These are phyloP conservation scores for Lepidocolaptes lacrymiger DNA, from an alignment of 2,797 vertebrate species.

Conservation along the genomic window DNA sequence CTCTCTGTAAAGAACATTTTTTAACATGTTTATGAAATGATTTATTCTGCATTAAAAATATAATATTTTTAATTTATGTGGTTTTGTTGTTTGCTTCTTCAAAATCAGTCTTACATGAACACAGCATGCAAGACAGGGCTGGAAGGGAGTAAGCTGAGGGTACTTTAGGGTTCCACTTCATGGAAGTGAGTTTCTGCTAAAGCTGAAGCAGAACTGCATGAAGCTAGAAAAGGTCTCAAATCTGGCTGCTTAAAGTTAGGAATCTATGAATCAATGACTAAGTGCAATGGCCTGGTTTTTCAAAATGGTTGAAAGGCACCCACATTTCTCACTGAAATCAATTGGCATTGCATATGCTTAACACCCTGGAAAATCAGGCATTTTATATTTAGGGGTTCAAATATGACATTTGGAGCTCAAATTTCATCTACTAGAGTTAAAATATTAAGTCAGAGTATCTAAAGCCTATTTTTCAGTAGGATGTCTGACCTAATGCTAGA, in stretches of 20 bases:
- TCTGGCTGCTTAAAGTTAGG: not conserved
- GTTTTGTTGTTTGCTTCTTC: not conserved
- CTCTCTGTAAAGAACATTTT: not conserved
- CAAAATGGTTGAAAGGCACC: not conserved
- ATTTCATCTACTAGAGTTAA: not conserved
- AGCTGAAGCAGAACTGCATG: not conserved
- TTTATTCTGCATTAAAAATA: not conserved
- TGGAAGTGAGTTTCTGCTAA: not conserved
- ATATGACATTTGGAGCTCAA: slow-evolving; percentile 12
- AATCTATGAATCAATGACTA: not conserved
- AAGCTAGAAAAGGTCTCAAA: slow-evolving; percentile 5
- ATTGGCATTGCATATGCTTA: not conserved
- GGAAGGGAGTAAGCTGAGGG: not conserved
- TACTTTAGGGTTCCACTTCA: not conserved
- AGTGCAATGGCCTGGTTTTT: slow-evolving; percentile 26
- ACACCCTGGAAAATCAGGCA: slow-evolving; percentile 8
- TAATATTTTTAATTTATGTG: not conserved
- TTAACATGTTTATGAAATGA: not conserved
- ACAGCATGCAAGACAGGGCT: not conserved
- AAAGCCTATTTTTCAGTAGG: not conserved
- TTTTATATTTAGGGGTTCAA: slow-evolving; percentile 36
- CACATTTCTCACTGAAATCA: slow-evolving; percentile 19
- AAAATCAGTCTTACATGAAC: not conserved
- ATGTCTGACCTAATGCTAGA: not conserved
- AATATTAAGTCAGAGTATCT: not conserved